phyloP scores from a whole-genome alignment of 2,113 vertebrate species.

The Ifrita kowaldi region DNA sequence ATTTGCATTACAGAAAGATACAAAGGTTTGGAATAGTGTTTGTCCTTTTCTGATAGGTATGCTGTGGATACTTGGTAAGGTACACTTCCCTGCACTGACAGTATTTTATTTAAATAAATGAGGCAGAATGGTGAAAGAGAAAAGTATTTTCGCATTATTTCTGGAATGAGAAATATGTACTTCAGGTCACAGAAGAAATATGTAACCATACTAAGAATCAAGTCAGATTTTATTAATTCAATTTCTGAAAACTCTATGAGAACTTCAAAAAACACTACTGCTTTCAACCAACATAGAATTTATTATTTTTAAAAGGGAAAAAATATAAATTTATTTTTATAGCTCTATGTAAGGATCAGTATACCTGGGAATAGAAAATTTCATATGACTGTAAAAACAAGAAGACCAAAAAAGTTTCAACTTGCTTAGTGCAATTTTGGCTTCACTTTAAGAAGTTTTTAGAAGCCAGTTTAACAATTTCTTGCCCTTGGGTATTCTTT shows the following conservation, averaged over 20 bases:
- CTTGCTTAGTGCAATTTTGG: neutral
- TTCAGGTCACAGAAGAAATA: neutral
- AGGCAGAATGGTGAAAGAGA: neutral
- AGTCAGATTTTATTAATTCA: neutral
- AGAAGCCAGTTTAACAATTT: neutral
- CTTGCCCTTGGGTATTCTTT: conserved; percentile 3
- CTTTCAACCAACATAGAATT: neutral
- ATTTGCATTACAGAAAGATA: neutral
- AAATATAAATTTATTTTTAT: neutral
- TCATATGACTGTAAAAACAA: neutral
- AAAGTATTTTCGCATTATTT: neutral
- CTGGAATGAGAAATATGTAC: neutral
- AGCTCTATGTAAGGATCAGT: neutral
- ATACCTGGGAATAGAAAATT: neutral
- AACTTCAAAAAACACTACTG: neutral
- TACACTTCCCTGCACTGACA: neutral
- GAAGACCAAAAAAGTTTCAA: neutral
- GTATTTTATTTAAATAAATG: neutral
- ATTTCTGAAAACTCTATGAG: too few species aligned
- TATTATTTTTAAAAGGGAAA: neutral
- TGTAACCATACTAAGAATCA: neutral
- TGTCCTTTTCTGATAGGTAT: neutral
- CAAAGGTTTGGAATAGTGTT: neutral
- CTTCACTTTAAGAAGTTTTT: neutral
- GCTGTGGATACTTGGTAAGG: neutral